Evolutionary conservation across 2,113 vertebrate species (phyloP), one percentile per base, ranked within the genome.

Genomic region (Ursus arctos): DNA sequence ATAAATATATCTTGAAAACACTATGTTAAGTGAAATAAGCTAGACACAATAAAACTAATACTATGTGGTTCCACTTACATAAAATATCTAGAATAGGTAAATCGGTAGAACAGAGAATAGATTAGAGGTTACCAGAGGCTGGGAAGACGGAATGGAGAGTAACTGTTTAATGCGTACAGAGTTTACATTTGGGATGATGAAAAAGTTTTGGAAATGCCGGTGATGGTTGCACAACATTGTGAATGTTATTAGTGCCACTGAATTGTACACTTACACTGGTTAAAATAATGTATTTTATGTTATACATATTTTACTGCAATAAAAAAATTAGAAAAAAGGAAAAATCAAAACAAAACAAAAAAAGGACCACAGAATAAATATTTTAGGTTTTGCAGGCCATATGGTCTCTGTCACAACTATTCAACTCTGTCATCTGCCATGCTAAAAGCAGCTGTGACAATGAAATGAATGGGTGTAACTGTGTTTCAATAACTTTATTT

Each of bases 71-170:
- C 21, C 12, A 61, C 65, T 55, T 63, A 55, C 3, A 47, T 2
- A 26, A 92, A 86, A 71, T 86, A 95, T 9, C n/a, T 55, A 92
- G 53, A 92, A 92, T 11, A 71, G 53, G 21, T 43, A 81, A 53
- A 87, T 22, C 47, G 22, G 36, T 61, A 57, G 8, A 74, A 65
- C 8, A 74, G 47, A 63, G 71, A 76, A 74, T 4, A 91, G 53
- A 59, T 24, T 3, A 18, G 57, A 79, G 40, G 51, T 13, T 51
- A 28, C 15, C 22, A 85, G 22, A 21, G 22, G 16, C 31, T 67
- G 36, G 24, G 26, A 49, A 36, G 43, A 63, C 4, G 15, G 28
- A 80, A 86, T 43, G 31, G 28, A 11, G 5, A 63, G 21, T 28
- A 72, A 59, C 2, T 85, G 51, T 14, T 59, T 89, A 89, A 40